phyloP scores from a whole-genome alignment of 2,888 invertebrate genomes.

The Lysandra coridon region DNA sequence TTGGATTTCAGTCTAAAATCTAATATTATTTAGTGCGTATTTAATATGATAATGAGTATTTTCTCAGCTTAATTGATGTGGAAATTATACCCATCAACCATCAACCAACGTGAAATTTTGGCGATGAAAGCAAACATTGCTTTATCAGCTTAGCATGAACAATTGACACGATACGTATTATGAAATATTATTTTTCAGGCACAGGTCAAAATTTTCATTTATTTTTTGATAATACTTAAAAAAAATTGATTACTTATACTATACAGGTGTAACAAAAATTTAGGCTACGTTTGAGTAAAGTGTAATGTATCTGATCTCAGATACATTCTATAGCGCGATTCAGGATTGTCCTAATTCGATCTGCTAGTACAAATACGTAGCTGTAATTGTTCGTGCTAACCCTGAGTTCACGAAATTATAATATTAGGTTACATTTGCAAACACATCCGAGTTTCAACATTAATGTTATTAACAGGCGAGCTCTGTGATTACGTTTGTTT shows the following conservation, averaged over 20 bases:
- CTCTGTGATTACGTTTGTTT: neutral
- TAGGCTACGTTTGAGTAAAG: no score
- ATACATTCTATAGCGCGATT: no score
- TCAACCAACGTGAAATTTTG: neutral
- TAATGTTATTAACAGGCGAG: neutral
- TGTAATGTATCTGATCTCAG: no score
- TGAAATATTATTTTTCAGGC: no score
- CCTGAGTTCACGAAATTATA: neutral
- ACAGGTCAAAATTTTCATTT: no score
- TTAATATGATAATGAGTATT: neutral
- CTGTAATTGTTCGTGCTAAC: neutral
- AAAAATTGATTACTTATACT: no score
- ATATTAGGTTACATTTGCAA: slow-evolving; percentile 1
- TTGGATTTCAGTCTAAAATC: neutral
- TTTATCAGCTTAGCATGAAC: neutral
- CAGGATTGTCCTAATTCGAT: no score
- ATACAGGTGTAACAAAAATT: no score
- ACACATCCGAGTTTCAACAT: neutral
- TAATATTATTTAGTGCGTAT: neutral
- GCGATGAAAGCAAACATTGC: slow-evolving; percentile 1
- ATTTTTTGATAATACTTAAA: no score
- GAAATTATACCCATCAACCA: neutral
- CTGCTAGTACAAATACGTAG: neutral
- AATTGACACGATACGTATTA: no score
- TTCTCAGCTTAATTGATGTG: neutral